phyloP scores from a whole-genome alignment of 2,113 vertebrate genomes.

The Clarias gariepinus region DNA sequence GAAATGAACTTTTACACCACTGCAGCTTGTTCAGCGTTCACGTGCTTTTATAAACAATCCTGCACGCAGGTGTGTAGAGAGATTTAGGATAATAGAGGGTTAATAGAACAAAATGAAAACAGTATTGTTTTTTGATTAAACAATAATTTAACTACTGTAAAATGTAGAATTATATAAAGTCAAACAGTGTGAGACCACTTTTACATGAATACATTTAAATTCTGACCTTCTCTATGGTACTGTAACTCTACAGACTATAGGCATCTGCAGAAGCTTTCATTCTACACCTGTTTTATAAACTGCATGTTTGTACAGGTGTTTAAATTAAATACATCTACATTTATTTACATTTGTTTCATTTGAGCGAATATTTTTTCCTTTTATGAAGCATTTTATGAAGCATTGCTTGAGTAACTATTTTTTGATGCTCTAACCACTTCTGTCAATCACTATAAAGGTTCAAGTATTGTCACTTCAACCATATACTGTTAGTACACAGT shows the following conservation, averaged over 20 bases:
- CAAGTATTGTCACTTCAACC: too few relatives aligned
- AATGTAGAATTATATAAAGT: too few relatives aligned
- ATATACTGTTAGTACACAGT: too few relatives aligned
- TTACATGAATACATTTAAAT: background rate
- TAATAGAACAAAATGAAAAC: background rate
- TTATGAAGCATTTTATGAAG: too few relatives aligned
- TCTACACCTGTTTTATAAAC: background rate
- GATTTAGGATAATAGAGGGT: background rate
- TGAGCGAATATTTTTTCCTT: background rate
- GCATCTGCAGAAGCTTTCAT: too few relatives aligned
- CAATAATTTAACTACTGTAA: background rate
- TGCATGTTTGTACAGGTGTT: background rate
- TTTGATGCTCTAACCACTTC: too few relatives aligned
- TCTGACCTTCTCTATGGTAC: background rate
- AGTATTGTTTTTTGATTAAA: background rate
- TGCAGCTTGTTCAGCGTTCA: background rate
- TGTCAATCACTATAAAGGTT: too few relatives aligned
- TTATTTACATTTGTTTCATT: background rate
- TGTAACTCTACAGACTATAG: background rate
- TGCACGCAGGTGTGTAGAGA: background rate
- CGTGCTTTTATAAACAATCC: background rate
- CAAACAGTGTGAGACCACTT: too few relatives aligned
- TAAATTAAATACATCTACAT: background rate
- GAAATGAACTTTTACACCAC: too few relatives aligned
- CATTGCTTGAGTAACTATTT: too few relatives aligned